Conservation (phyloP, 2,888 invertebrate genomes). For the Cactoblastis cactorum region DNA sequence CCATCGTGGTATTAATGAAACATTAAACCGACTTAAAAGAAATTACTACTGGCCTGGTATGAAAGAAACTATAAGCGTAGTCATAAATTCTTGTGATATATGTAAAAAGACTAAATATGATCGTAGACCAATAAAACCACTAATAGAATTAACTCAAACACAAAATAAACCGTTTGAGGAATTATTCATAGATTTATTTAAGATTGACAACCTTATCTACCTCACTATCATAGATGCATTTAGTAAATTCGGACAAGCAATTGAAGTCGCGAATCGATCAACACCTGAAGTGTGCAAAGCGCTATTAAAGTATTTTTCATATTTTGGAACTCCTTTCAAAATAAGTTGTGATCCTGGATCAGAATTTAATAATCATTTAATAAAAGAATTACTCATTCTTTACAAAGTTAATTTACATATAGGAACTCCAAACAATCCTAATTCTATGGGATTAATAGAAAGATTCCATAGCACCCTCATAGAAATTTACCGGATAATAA, state of each 20-base stretch:
- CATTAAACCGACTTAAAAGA: constrained; percentile 18
- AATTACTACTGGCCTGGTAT: constrained; percentile 20
- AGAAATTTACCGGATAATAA: constrained; percentile 15
- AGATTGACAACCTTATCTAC: background rate
- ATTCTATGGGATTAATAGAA: constrained; percentile 14
- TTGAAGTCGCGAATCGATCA: background rate
- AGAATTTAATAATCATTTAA: constrained; percentile 13
- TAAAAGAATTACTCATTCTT: constrained; percentile 10
- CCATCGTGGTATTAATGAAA: constrained; percentile 28
- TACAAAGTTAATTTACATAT: constrained; percentile 14
- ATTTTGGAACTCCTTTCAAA: constrained; percentile 12
- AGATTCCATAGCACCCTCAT: constrained; percentile 13
- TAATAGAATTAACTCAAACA: constrained; percentile 13
- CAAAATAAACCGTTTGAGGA: constrained; percentile 15
- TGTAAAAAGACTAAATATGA: constrained; percentile 14
- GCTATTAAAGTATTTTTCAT: constrained; percentile 14
- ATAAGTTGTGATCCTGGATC: constrained; percentile 12
- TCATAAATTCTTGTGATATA: constrained; percentile 12
- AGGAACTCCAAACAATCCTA: constrained; percentile 15
- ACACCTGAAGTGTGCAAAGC: constrained; percentile 15
- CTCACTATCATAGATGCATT: constrained; percentile 5
- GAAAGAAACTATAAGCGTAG: constrained; percentile 9
- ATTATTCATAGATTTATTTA: constrained; percentile 15
- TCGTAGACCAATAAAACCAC: constrained; percentile 14
- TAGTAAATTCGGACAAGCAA: constrained; percentile 14